Base-by-base conservation (phyloP, 2,888 invertebrate species). In the Pseudococcus jackbeardsleyi region DNA sequence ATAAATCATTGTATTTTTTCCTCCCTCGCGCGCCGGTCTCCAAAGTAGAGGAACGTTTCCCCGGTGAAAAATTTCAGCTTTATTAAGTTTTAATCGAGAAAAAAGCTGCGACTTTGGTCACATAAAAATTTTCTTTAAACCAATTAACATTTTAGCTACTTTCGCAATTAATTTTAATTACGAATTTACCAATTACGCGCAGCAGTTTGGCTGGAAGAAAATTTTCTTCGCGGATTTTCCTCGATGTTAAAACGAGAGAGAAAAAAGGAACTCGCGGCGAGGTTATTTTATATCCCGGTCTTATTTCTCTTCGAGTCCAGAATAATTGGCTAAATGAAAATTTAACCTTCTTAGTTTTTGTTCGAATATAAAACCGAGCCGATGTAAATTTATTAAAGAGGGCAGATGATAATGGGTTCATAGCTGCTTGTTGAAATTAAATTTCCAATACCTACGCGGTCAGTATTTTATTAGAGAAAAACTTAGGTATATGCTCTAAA, bases 251-350 rank as follows among this genome's bases (percentile, higher is more conserved):
- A 22, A 19, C 22, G 12, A 22, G 12, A 59, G 15, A n/a, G 15
- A 22, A 33, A 72, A 72, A 68, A 26, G 8, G 7, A 72, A 33
- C 33, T 72, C 17, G 72, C 64, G 22, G 33, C 33, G 33, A 72
- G 72, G 17, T 72, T 72, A 33, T 33, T 72, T 33, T 72, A 33
- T 72, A 17, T 15, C 33, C 33, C 3, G 33, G 9, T n/a, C 59
- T 68, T 68, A 59, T 59, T n/a, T 5, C 59, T 59, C 17, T 17
- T n/a, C 64, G 64, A 64, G 64, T 64, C 64, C 9, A 64, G 22
- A 64, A 64, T 64, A 72, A 72, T 72, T 72, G 72, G 33, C 17
- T 33, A 72, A 72, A 72, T 72, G 72, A 72, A 72, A 72, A 72
- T 72, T 72, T 72, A 72, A 72, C 12, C 15, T 33, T 33, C 33